These are phyloP conservation scores for Hirtodrosophila histrioides DNA, from an alignment of 2,888 invertebrate species.

Conservation along the genomic window DNA sequence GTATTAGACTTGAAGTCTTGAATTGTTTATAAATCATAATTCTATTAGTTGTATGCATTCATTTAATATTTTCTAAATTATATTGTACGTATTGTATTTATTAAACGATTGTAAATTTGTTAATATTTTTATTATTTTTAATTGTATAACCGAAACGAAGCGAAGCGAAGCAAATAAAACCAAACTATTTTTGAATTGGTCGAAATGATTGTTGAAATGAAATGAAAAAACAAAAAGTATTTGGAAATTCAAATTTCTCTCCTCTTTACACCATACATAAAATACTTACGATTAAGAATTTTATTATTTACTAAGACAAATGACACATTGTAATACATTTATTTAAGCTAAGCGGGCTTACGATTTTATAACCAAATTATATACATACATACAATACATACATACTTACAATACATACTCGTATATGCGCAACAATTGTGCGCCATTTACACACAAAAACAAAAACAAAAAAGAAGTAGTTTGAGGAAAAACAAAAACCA, in stretches of 20 bases:
- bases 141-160: conserved; percentile 29
- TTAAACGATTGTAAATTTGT: conserved; percentile 48
- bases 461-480: conserved; percentile 17
- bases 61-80: conserved; percentile 58
- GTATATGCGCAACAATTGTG: conserved; percentile 37
- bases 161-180: conserved; percentile 28
- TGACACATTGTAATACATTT: conserved; percentile 48
- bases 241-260: conserved; percentile 74
- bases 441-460: conserved; percentile 43
- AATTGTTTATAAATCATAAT: conserved; percentile 58
- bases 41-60: conserved; percentile 31
- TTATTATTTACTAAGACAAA: conserved; percentile 50
- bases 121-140: conserved; percentile 41
- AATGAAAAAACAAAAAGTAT: conserved; percentile 63
- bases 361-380: conserved; percentile 60
- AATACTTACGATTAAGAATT: conserved; percentile 20
- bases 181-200: conserved; percentile 67
- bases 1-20: conserved; percentile 75
- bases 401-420: conserved; percentile 48
- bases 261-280: conserved; percentile 50
- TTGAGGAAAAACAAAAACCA: too few species aligned
- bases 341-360: conserved; percentile 66
- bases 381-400: conserved; percentile 28
- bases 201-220: conserved; percentile 42
- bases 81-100: conserved; percentile 53